Evolutionary conservation across 2,113 vertebrate genomes (phyloP).

Genomic region (Sylvietta virens): DNA sequence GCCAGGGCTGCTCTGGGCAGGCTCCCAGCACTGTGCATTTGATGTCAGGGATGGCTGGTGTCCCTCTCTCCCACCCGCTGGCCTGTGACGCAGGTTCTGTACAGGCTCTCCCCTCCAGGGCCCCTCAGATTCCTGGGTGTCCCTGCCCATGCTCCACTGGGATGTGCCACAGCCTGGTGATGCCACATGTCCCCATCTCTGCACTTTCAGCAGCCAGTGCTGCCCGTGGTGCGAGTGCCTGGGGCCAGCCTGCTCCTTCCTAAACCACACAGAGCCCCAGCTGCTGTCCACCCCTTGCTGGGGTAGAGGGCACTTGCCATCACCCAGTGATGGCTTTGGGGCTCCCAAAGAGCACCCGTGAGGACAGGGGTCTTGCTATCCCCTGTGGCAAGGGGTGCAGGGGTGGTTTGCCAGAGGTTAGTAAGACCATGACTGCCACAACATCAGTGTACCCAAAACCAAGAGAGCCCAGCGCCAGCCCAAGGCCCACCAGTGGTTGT

Average conservation of each 20-base stretch:
- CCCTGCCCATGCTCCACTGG: rapidly evolving
- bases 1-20: not conserved
- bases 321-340: not conserved
- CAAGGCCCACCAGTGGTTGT: rapidly evolving
- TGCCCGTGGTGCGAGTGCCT: rapidly evolving
- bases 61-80: not conserved
- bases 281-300: not conserved
- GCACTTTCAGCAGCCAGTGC: not conserved
- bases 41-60: not conserved
- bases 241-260: not conserved
- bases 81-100: not conserved
- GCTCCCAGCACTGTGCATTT: not conserved
- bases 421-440: not conserved
- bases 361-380: not conserved
- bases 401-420: not conserved
- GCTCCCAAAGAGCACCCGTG: not conserved
- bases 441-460: not conserved
- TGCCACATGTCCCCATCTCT: not conserved
- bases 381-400: not conserved
- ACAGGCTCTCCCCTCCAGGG: not conserved
- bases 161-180: not conserved
- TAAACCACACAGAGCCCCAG: not conserved
- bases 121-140: not conserved
- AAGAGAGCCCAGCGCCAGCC: not conserved
- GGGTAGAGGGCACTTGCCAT: not conserved